These are phyloP conservation scores for Volucella inanis DNA, from an alignment of 2,888 invertebrate genomes.

Conservation along the genomic window DNA sequence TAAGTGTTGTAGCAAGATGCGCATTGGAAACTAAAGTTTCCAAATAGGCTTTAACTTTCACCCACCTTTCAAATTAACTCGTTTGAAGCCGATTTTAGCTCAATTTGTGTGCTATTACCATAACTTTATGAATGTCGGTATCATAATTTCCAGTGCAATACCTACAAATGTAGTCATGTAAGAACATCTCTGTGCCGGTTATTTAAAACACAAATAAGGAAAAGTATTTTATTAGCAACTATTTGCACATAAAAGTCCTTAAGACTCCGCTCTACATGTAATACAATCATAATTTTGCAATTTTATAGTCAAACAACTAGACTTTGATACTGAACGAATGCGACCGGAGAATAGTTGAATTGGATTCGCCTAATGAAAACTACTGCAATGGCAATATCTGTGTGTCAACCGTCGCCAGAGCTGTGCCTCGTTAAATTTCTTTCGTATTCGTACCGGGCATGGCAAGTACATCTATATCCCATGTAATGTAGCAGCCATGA, in stretches of 20 bases:
- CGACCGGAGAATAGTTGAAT: slow-evolving; percentile 40
- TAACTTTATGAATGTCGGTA: too few relatives aligned
- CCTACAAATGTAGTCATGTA: not conserved
- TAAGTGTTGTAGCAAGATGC: too few relatives aligned
- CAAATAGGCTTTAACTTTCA: too few relatives aligned
- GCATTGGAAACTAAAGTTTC: too few relatives aligned
- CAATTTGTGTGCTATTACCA: too few relatives aligned
- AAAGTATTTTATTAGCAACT: slow-evolving; percentile 16
- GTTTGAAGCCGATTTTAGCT: too few relatives aligned
- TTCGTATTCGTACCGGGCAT: slow-evolving; percentile 34
- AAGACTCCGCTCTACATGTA: slow-evolving; percentile 45
- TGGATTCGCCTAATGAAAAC: slow-evolving; percentile 57
- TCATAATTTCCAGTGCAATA: not conserved
- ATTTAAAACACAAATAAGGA: not conserved
- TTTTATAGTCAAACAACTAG: slow-evolving; percentile 66
- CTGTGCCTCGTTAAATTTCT: slow-evolving; percentile 45
- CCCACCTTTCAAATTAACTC: too few relatives aligned
- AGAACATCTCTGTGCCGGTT: not conserved
- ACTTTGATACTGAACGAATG: slow-evolving; percentile 15
- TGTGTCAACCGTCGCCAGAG: slow-evolving; percentile 50
- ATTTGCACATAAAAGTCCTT: slow-evolving; percentile 2
- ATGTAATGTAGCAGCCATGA: slow-evolving; percentile 72
- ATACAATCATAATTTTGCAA: slow-evolving; percentile 63
- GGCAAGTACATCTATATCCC: slow-evolving; percentile 66
- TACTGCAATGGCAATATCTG: slow-evolving; percentile 36